These are phyloP conservation scores for Leptogaster cylindrica DNA, from an alignment of 2,888 invertebrate species.

Conservation along the genomic window DNA sequence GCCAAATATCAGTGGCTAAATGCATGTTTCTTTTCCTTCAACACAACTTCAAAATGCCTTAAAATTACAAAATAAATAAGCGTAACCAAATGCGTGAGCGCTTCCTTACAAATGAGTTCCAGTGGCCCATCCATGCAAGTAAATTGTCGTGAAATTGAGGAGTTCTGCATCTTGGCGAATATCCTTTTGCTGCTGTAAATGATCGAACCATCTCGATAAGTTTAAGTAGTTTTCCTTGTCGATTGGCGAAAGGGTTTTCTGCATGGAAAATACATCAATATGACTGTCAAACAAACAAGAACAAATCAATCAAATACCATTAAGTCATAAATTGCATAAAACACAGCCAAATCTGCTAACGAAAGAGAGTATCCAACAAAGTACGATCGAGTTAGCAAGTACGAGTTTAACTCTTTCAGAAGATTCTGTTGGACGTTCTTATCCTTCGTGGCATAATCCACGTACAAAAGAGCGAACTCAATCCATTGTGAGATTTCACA, in stretches of 20 bases:
- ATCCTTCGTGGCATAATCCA: constrained; percentile 57
- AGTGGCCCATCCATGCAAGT: constrained; percentile 60
- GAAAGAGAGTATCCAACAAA: constrained; percentile 67
- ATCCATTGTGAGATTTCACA: constrained; percentile 70
- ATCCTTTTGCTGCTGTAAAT: constrained; percentile 73
- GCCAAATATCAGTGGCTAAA: too few species aligned
- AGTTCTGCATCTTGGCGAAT: constrained; percentile 63
- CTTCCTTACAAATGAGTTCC: constrained; percentile 57
- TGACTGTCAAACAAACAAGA: too few species aligned
- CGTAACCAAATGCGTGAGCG: constrained; percentile 11
- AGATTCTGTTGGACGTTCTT: constrained; percentile 55
- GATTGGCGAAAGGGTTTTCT: constrained; percentile 69
- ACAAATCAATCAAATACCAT: constrained; percentile 69
- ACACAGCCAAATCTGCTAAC: constrained; percentile 73
- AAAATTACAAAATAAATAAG: constrained; percentile 31
- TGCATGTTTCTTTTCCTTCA: neutral
- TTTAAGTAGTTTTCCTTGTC: constrained; percentile 75
- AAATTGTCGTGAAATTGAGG: constrained; percentile 60
- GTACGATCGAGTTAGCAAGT: constrained; percentile 65
- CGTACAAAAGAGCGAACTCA: constrained; percentile 66
- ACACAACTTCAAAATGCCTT: too few species aligned
- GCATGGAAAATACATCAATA: too few species aligned
- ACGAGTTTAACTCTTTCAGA: constrained; percentile 64
- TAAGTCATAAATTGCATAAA: constrained; percentile 70
- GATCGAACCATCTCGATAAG: constrained; percentile 79